Base-by-base conservation (phyloP, 1,140 invertebrate genomes). In the Eueides isabella region DNA sequence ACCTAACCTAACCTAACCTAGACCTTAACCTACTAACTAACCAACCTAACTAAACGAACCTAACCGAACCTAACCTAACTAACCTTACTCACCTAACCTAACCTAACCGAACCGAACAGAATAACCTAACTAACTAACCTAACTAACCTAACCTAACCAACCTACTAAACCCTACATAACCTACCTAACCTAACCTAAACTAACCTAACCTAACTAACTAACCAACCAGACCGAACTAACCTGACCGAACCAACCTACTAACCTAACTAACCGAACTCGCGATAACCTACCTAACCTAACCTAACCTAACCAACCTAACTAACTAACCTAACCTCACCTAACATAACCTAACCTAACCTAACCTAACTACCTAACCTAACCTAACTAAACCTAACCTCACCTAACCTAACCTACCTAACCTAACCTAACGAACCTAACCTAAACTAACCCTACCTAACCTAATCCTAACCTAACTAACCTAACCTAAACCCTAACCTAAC, bases 221-320 rank as follows among this genome's bases (percentile, higher is more conserved):
- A 62, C 61, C 23, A 26, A 23, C 61, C 26, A 5, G 23, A 11
- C n/a, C n/a, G n/a, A n/a, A n/a, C 61, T 62, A 62, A 62, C 61
- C 61, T 62, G 29, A 62, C 61, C 61, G 3, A 62, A 62, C 61
- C 61, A 62, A 62, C 61, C 61, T 62, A 62, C 61, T 62, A 62
- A 62, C 61, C 61, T 62, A 62, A 62, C 61, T 62, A 62, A 62
- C 61, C 61, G 23, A 62, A 62, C 61, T 28, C 29, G 29, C 23
- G 19, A 19, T 62, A 62, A 62, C 61, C 61, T 62, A n/a, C 61
- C 61, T 62, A 62, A 62, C 61, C 61, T 62, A 62, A 62, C 61
- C 61, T 62, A 62, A 62, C 61, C 61, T 62, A 62, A 62, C 61
- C 61, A 62, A 62, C 61, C 61, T 62, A 62, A 62, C 61, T 28